phyloP scores from a whole-genome alignment of 1,140 invertebrate genomes.

The Euschistus heros region DNA sequence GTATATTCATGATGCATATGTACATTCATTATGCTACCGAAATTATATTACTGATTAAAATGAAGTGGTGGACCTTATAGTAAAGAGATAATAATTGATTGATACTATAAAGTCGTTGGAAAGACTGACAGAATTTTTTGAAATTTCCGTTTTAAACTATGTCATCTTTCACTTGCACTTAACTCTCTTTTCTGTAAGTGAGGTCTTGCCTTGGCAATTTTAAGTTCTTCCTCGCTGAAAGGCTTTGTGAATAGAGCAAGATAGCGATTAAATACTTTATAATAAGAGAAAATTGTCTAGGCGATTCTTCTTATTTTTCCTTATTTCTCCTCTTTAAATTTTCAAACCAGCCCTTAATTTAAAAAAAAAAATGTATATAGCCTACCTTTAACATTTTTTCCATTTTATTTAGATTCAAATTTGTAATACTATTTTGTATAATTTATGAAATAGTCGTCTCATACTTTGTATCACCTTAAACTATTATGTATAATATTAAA shows the following conservation, averaged over 20 bases:
- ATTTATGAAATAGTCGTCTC: slow-evolving; percentile 10
- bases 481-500: slow-evolving; percentile 6
- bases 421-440: slow-evolving; percentile 14
- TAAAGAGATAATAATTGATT: not conserved
- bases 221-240: not conserved
- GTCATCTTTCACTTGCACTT: not conserved
- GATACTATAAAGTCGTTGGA: not conserved
- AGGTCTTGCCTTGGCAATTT: slow-evolving; percentile 14
- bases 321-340: not conserved
- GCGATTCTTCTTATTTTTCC: not conserved
- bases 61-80: slow-evolving; percentile 1
- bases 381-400: not conserved
- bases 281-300: slow-evolving; percentile 9
- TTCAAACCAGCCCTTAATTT: not conserved
- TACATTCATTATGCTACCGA: not conserved
- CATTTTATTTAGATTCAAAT: slow-evolving; percentile 1
- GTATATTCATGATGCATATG: slow-evolving; percentile 1
- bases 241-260: not conserved
- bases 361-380: not conserved
- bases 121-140: slow-evolving; percentile 9
- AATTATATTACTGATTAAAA: not conserved
- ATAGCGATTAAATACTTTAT: not conserved
- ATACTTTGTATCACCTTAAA: slow-evolving; percentile 5
- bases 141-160: slow-evolving; percentile 2
- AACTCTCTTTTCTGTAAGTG: not conserved